Evolutionary conservation across 1,140 invertebrate species (phyloP), one percentile per base, ranked within the genome.

Genomic region (Tribolium madens): DNA sequence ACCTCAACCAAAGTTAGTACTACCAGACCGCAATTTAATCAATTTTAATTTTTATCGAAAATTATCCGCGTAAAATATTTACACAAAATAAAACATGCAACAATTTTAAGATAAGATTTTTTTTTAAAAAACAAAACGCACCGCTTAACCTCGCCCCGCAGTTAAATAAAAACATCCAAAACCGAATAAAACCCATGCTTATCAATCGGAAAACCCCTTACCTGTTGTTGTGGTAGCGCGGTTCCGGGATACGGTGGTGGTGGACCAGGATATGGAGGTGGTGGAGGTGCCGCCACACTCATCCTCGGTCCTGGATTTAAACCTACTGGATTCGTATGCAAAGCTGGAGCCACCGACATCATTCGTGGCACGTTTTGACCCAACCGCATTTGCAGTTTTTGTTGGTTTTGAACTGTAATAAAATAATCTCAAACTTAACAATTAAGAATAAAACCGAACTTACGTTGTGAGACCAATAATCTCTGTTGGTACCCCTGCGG

Each of bases 161-260:
- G 12, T 86, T 84, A 84, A 85, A 86, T 84, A 82, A 76, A 76
- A 64, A 71, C 42, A 64, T 71, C 50, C 53, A 78, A 75, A 79
- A 73, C 76, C 64, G 78, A 78, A 18, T 13, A 64, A 64, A 64
- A 64, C 26, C 50, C 77, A 80, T 78, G 79, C 79, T 36, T 50
- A 2, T 46, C 17, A 60, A 68, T 53, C 70, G 26, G n/a, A 31
- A 17, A 53, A 72, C 42, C 14, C 75, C 79, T 76, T 81, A 79
- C 53, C 36, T 78, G 79, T 15, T 79, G 78, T n/a, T 77, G 77
- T 17, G 76, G 77, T n/a, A 84, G 86, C 10, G 87, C 85, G 73
- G 87, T 88, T 26, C 89, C 90, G 64, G 91, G 91, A 86, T 92
- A 92, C 1, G 92, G 91, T 18, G 91, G 91, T 10, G 90, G 91